These are phyloP conservation scores for Rynchops niger DNA, from an alignment of 2,113 vertebrate genomes.

Conservation along the genomic window DNA sequence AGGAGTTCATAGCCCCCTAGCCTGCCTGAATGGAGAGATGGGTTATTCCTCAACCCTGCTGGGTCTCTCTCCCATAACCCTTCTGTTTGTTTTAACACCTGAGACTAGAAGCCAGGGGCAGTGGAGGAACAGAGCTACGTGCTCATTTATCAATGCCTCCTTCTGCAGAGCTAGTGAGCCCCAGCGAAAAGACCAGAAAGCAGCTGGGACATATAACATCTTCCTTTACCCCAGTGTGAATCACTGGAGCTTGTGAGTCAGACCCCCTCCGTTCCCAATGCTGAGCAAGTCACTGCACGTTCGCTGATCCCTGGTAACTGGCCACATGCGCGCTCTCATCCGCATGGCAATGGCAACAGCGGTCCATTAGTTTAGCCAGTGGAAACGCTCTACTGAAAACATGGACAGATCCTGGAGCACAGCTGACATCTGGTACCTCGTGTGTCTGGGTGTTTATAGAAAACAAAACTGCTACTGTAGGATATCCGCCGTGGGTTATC, in stretches of 20 bases:
- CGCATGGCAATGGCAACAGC: not conserved
- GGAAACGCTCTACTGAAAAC: not conserved
- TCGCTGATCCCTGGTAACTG: not conserved
- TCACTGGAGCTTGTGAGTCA: constrained; percentile 57
- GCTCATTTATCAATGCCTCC: not conserved
- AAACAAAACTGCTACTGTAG: constrained; percentile 45
- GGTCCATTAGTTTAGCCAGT: not conserved
- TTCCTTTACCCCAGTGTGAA: constrained; percentile 44
- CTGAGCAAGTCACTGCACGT: not conserved
- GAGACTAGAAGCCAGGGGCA: not conserved
- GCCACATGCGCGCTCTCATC: not conserved
- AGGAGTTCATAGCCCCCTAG: not conserved
- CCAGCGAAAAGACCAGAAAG: not conserved
- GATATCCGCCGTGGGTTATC: not conserved
- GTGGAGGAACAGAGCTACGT: not conserved
- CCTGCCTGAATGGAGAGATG: not conserved
- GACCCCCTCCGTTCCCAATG: not conserved
- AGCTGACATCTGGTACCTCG: constrained; percentile 23
- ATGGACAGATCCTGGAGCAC: not conserved
- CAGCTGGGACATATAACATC: not conserved
- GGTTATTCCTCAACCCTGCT: not conserved
- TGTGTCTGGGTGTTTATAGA: constrained; percentile 1
- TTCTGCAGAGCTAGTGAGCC: not conserved
- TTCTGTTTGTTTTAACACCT: not conserved
- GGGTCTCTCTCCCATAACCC: not conserved